Evolutionary conservation across 1,140 invertebrate species (phyloP), one percentile per base, ranked within the genome.

Genomic region (Phthorimaea operculella): DNA sequence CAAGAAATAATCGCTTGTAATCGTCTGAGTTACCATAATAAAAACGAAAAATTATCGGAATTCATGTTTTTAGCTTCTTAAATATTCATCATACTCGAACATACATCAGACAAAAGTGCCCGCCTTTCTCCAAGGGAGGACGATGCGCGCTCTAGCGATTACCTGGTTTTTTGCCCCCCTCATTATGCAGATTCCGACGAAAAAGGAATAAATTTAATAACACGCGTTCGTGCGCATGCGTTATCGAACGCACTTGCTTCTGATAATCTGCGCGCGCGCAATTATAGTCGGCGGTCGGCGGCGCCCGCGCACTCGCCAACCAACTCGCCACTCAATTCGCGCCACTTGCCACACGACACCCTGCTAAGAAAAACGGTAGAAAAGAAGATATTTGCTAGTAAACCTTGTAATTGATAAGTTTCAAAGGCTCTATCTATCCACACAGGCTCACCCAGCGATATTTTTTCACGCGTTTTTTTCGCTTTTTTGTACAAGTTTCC

Each of bases 141-240:
- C 73, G 76, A 70, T 68, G 66, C 53, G 66, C 71, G 76, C 72
- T 79, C 76, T 83, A 83, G 73, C 74, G 73, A 76, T 79, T 78
- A 76, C 71, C 68, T 68, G 70, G 60, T 70, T 75, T 79, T 83
- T 79, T 79, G 66, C 72, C 70, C 74, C 77, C 74, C 75, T 80
- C 72, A 83, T 81, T 81, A 83, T 81, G 80, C 74, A 83, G 78
- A 83, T 81, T 81, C 72, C 63, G 73, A 67, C 70, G 72, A 83
- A 83, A 83, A 83, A 79, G 72, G 74, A 80, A 83, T 83, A 79
- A 75, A 83, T 81, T 83, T 83, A 83, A 83, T 83, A 79, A 83
- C 68, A 79, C 68, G 73, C 79, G 68, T 83, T 77, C 78, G 76
- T 80, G 78, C 68, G 70, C 74, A 76, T 73, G 78, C 73, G 72